phyloP scores from a whole-genome alignment of 1,140 invertebrate genomes.

The Sinella curviseta region DNA sequence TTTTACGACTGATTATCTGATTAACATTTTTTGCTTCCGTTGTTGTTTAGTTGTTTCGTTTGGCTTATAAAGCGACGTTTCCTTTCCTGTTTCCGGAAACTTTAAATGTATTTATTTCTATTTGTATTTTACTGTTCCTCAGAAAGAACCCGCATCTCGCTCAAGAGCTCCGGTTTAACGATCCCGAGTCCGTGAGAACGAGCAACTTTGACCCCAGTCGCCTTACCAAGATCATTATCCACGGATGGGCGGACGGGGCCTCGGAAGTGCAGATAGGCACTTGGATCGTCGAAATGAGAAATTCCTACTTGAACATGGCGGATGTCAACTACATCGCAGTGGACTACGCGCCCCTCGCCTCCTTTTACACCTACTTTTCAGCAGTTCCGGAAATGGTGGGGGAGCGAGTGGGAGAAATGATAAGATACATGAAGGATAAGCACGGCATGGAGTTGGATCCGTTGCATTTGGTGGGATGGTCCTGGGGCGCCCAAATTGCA shows the following conservation, averaged over 20 bases:
- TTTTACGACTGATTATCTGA: neutral
- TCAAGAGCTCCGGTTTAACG: conserved; percentile 41
- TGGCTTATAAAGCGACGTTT: neutral
- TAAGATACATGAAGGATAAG: conserved; percentile 36
- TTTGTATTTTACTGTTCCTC: neutral
- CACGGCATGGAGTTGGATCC: conserved; percentile 10
- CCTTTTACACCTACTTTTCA: conserved; percentile 34
- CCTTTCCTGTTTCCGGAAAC: neutral
- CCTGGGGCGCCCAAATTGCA: conserved; percentile 38
- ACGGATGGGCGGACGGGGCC: conserved; percentile 43
- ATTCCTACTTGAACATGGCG: conserved; percentile 40
- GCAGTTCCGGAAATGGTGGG: conserved; percentile 40
- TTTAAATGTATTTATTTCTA: neutral
- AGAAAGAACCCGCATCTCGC: conserved; percentile 46
- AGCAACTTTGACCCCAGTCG: conserved; percentile 42
- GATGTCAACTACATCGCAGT: conserved; percentile 46
- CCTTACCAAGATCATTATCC: conserved; percentile 45
- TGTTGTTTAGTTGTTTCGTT: neutral
- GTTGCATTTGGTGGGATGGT: conserved; percentile 45
- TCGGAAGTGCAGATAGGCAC: conserved; percentile 38
- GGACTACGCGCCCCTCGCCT: conserved; percentile 42
- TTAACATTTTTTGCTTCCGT: neutral
- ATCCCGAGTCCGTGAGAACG: conserved; percentile 35
- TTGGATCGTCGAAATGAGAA: conserved; percentile 32
- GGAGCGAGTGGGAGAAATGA: conserved; percentile 37